Evolutionary conservation across 2,888 invertebrate genomes (phyloP).

Genomic region (Harpalus rubripes): DNA sequence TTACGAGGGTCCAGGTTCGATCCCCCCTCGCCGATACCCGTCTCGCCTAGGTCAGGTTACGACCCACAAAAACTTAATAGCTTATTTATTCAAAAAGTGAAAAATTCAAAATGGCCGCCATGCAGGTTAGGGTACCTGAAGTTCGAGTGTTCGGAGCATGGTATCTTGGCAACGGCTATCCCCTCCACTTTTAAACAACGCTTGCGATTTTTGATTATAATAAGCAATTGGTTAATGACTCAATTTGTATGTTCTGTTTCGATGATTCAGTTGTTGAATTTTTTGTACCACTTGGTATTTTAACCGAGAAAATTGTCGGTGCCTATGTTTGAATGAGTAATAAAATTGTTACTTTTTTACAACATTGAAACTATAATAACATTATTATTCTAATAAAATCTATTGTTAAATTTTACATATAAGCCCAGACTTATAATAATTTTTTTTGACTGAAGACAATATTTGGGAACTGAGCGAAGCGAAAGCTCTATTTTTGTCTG

Average conservation of each 20-base stretch:
- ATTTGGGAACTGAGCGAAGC: too few relatives aligned
- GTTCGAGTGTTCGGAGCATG: constrained; percentile 11
- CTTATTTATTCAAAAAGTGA: constrained; percentile 79
- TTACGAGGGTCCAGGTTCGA: constrained; percentile 74
- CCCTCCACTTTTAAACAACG: constrained; percentile 18
- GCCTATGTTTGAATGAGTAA: background rate
- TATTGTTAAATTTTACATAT: background rate
- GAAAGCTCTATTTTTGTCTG: too few relatives aligned
- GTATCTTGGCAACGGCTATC: constrained; percentile 24
- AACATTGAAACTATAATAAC: background rate
- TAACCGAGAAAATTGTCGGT: background rate
- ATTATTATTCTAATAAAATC: background rate
- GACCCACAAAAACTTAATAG: constrained; percentile 78
- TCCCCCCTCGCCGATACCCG: constrained; percentile 24
- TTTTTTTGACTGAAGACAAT: too few relatives aligned
- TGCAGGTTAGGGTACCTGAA: constrained; percentile 68
- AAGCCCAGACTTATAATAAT: background rate
- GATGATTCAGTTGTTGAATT: constrained; percentile 48
- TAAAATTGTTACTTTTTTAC: constrained; percentile 2
- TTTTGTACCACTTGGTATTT: constrained; percentile 21
- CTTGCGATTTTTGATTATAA: constrained; percentile 61
- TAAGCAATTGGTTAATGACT: constrained; percentile 65
- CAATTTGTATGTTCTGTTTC: constrained; percentile 44
- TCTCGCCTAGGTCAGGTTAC: constrained; percentile 67
- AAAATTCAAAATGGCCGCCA: constrained; percentile 78